Evolutionary conservation across 2,797 vertebrate species (phyloP).

Genomic region (Chloroceryle inda): DNA sequence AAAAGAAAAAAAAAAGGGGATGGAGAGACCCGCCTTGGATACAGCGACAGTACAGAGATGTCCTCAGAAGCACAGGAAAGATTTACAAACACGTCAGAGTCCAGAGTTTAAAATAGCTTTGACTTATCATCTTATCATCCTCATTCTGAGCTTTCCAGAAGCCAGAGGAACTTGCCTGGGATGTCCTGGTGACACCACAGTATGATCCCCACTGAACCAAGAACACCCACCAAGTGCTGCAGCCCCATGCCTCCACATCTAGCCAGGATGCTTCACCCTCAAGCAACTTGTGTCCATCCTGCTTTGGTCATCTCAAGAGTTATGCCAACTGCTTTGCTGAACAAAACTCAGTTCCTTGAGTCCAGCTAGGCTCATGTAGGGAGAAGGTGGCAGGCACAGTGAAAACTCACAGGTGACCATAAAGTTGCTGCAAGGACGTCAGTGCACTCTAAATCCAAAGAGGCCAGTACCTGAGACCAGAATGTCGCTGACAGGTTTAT

Average conservation of each 20-base stretch:
- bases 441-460: not conserved
- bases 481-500: not conserved
- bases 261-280: fast-evolving
- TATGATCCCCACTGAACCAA: fast-evolving
- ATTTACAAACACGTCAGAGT: not conserved
- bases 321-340: fast-evolving
- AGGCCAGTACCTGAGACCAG: not conserved
- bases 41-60: not conserved
- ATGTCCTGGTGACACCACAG: not conserved
- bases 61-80: not conserved
- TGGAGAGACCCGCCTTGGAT: not conserved
- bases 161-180: not conserved
- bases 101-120: not conserved
- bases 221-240: fast-evolving
- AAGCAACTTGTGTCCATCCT: not conserved
- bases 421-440: not conserved
- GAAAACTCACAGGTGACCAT: fast-evolving
- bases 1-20: not conserved
- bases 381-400: not conserved
- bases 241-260: fast-evolving
- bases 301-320: not conserved
- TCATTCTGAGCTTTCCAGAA: not conserved
- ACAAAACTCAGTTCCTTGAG: not conserved
- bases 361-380: not conserved
- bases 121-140: not conserved